A percentile compares a stretch with the other conserved stretches of the same genome.
These are phyloP conservation scores for Plagodis dolabraria DNA, from an alignment of 2,888 invertebrate genomes.

Conservation along the genomic window DNA sequence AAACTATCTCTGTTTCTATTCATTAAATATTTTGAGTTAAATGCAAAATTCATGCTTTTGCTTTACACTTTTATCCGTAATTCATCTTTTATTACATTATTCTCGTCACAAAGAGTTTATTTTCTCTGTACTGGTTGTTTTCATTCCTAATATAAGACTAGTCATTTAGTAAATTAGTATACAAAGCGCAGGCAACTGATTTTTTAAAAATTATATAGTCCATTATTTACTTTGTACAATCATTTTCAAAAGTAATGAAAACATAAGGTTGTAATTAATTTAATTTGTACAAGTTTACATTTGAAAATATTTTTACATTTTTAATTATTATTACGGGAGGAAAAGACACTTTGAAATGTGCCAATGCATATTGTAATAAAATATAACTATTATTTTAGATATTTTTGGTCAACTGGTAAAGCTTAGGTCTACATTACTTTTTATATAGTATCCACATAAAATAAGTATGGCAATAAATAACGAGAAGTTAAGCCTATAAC, in stretches of 20 bases:
- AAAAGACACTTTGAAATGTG: constrained; percentile 9
- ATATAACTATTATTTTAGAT: constrained; percentile 5
- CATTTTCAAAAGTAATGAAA: background rate
- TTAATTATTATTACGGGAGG: background rate
- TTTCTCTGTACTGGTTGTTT: constrained; percentile 36
- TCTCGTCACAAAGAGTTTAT: constrained; percentile 18
- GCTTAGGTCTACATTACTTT: no score
- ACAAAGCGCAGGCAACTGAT: constrained; percentile 17
- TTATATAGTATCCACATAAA: no score
- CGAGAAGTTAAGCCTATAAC: no score
- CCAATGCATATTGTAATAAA: constrained; percentile 14
- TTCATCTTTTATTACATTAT: constrained; percentile 1
- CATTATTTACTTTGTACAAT: constrained; percentile 1
- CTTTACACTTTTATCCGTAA: background rate
- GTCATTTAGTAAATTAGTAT: constrained; percentile 48
- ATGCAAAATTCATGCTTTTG: background rate
- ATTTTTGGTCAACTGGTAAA: constrained; percentile 14
- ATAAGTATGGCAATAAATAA: no score
- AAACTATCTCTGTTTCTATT: constrained; percentile 6
- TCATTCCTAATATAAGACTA: constrained; percentile 51
- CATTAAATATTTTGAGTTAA: background rate
- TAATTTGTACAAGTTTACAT: background rate
- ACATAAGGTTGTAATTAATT: background rate
- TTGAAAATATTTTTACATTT: background rate
- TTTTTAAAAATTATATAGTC: constrained; percentile 1